A percentile compares a stretch with the other conserved stretches of the same genome.
These are phyloP conservation scores for Tachina grossa DNA, from an alignment of 2,888 invertebrate species.

Conservation along the genomic window DNA sequence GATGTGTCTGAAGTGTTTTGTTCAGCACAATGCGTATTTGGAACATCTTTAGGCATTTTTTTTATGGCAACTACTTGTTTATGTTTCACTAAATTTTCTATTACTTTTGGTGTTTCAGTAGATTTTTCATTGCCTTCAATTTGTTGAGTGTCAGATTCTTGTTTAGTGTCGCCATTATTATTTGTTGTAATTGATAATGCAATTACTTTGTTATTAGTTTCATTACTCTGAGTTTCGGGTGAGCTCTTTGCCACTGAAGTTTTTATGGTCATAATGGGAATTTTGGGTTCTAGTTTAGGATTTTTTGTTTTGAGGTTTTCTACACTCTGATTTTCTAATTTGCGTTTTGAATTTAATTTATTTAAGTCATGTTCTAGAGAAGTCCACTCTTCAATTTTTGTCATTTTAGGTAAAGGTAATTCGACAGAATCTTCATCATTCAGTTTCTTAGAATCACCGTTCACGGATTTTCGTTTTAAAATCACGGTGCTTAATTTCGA, in stretches of 20 bases:
- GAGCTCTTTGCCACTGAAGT: conserved; percentile 23
- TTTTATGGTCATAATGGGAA: conserved; percentile 66
- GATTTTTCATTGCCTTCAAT: conserved; percentile 3
- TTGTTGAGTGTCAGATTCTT: not conserved
- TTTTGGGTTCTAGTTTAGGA: conserved; percentile 67
- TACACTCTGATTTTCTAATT: conserved; percentile 62
- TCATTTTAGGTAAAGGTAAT: conserved; percentile 73
- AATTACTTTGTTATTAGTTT: conserved; percentile 11
- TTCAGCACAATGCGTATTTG: conserved; percentile 8
- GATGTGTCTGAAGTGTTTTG: conserved; percentile 5
- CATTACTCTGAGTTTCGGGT: not conserved
- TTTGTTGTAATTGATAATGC: conserved; percentile 1
- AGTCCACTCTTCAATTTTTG: conserved; percentile 70
- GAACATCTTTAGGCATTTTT: conserved; percentile 74
- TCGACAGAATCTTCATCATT: conserved; percentile 49
- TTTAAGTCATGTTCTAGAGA: conserved; percentile 49
- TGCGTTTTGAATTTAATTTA: conserved; percentile 60
- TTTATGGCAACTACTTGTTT: conserved; percentile 80
- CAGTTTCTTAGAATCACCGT: conserved; percentile 60
- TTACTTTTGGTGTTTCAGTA: conserved; percentile 72
- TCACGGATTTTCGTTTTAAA: conserved; percentile 79
- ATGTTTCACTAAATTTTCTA: conserved; percentile 76
- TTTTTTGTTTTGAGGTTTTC: conserved; percentile 73
- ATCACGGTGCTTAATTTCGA: conserved; percentile 79
- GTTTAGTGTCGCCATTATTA: not conserved